These are phyloP conservation scores for Eulemur macaco DNA, from an alignment of 2,113 vertebrate species.

Conservation along the genomic window DNA sequence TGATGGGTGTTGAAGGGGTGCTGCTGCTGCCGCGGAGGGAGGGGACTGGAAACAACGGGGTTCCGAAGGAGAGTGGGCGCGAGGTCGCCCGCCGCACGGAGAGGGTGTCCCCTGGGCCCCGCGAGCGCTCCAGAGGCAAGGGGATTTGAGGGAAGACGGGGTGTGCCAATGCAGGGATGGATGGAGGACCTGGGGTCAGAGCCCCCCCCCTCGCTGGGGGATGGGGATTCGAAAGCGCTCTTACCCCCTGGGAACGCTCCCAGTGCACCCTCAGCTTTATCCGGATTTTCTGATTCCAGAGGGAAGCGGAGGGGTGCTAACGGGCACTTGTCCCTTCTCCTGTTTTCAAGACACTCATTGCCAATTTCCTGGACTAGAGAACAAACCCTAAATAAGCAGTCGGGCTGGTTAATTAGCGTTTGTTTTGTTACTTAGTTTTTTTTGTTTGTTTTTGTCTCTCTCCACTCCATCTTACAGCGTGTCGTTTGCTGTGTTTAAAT, in stretches of 20 bases:
- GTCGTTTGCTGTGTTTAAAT: conserved; percentile 55
- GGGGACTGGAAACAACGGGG: conserved; percentile 48
- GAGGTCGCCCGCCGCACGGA: neutral
- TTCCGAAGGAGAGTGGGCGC: neutral
- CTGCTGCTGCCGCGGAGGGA: conserved; percentile 12
- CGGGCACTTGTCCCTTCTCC: neutral
- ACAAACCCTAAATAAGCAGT: conserved; percentile 46
- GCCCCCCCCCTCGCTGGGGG: neutral
- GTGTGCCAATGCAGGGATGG: neutral
- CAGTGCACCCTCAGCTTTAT: neutral
- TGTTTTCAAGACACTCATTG: neutral
- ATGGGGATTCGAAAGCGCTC: conserved; percentile 40
- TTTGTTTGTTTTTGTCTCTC: conserved; percentile 1
- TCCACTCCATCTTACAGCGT: neutral
- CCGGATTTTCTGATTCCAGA: neutral
- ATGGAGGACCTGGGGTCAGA: neutral
- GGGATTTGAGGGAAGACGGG: neutral
- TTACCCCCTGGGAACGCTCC: neutral
- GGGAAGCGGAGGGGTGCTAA: conserved; percentile 9
- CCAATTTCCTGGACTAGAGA: conserved; percentile 42
- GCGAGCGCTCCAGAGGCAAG: neutral
- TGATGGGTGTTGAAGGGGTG: conserved; percentile 57
- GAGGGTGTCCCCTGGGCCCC: neutral
- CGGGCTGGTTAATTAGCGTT: conserved; percentile 33
- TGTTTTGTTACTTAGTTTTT: conserved; percentile 27